These are phyloP conservation scores for Epinotia demarniana DNA, from an alignment of 2,888 invertebrate species.

Conservation along the genomic window DNA sequence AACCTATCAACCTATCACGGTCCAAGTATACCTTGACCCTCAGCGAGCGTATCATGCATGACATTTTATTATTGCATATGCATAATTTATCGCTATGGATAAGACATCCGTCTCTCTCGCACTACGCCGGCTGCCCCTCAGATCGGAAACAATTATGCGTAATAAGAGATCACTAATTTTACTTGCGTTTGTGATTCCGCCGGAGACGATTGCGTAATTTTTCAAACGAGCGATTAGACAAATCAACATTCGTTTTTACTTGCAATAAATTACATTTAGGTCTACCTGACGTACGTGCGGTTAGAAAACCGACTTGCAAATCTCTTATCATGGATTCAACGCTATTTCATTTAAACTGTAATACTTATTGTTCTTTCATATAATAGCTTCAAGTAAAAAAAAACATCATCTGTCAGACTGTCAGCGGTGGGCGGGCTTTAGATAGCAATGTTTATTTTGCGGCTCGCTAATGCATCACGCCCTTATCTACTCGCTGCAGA, in stretches of 20 bases:
- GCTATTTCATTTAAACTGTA: not conserved
- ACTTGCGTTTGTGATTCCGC: no score
- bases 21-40: not conserved
- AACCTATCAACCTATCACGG: not conserved
- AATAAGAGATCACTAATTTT: no score
- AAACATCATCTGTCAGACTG: conserved; percentile 18
- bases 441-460: conserved; percentile 45
- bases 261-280: no score
- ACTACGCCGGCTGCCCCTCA: no score
- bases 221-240: no score
- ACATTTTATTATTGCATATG: no score
- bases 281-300: no score
- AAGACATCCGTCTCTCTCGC: no score
- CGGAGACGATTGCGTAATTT: no score
- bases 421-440: conserved; percentile 38
- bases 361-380: not conserved
- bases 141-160: no score
- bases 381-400: not conserved
- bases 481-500: conserved; percentile 44
- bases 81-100: no score
- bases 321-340: not conserved
- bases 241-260: no score
- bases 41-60: not conserved
- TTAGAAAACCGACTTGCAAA: not conserved
- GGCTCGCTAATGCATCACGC: conserved; percentile 45